Evolutionary conservation across 2,888 invertebrate species (phyloP).

Genomic region (Cephus sareptanus): DNA sequence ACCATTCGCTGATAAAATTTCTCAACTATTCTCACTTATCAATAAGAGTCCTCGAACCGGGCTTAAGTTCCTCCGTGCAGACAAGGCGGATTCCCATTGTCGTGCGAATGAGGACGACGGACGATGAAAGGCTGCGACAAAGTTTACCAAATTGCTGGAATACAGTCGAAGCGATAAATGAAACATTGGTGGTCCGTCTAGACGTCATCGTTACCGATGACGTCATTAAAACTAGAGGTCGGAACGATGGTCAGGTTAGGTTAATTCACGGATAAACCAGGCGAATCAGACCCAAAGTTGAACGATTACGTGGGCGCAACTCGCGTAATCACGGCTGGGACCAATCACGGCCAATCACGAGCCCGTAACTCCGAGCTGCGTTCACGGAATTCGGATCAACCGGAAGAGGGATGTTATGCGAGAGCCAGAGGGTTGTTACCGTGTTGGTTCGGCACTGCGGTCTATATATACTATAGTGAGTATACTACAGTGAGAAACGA

Average conservation of each 20-base stretch:
- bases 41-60: background rate
- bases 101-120: background rate
- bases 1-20: background rate
- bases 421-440: background rate
- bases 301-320: background rate
- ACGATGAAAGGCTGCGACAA: background rate
- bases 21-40: background rate
- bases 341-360: slow-evolving; percentile 46
- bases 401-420: slow-evolving; percentile 17
- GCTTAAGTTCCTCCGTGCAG: background rate
- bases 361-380: slow-evolving; percentile 42
- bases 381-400: slow-evolving; percentile 39
- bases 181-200: background rate
- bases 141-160: background rate
- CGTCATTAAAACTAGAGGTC: background rate
- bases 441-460: background rate
- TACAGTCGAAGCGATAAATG: background rate
- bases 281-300: background rate
- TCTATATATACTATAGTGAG: background rate
- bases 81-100: background rate
- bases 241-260: background rate
- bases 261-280: background rate
- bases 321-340: slow-evolving; percentile 1
- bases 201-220: background rate
- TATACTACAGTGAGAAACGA: background rate